Evolutionary conservation across 2,888 invertebrate species (phyloP).

Genomic region (Allacma fusca): DNA sequence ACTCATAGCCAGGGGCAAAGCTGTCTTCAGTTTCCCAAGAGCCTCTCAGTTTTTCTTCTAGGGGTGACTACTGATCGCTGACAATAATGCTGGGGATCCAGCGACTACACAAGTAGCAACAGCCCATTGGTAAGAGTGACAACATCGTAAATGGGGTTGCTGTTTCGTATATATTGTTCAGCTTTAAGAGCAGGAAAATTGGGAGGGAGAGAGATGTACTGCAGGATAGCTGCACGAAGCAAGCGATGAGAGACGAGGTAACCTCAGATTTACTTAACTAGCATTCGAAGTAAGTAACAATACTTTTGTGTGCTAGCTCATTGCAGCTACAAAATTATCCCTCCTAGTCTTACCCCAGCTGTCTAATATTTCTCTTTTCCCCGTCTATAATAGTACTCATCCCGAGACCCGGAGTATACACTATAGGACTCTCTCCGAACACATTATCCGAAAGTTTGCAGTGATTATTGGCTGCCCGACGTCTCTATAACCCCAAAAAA

Average conservation of each 20-base stretch:
- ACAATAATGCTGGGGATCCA: constrained; percentile 16
- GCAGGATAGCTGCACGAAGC: constrained; percentile 5
- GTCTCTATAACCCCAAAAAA: constrained; percentile 3
- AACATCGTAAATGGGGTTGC: constrained; percentile 36
- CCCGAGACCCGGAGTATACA: constrained; percentile 2
- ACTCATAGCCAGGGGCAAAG: constrained; percentile 14
- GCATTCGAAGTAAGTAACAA: constrained; percentile 29
- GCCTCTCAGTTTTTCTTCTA: constrained; percentile 32
- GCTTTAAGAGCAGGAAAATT: background rate
- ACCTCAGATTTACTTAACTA: constrained; percentile 28
- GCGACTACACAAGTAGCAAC: constrained; percentile 13
- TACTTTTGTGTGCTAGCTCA: constrained; percentile 27
- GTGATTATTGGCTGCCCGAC: background rate
- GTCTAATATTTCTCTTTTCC: constrained; percentile 30
- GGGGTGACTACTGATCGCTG: constrained; percentile 23
- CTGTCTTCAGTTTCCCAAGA: constrained; percentile 30
- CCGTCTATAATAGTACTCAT: background rate
- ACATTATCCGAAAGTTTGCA: background rate
- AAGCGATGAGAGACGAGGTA: constrained; percentile 34
- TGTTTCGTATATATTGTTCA: constrained; percentile 24
- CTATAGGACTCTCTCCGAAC: background rate
- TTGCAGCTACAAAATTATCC: constrained; percentile 33
- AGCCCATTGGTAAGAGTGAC: constrained; percentile 27
- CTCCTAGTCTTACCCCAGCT: constrained; percentile 27
- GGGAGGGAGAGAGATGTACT: constrained; percentile 30